These are phyloP conservation scores for Synanthedon formicaeformis DNA, from an alignment of 2,888 invertebrate genomes.

Conservation along the genomic window DNA sequence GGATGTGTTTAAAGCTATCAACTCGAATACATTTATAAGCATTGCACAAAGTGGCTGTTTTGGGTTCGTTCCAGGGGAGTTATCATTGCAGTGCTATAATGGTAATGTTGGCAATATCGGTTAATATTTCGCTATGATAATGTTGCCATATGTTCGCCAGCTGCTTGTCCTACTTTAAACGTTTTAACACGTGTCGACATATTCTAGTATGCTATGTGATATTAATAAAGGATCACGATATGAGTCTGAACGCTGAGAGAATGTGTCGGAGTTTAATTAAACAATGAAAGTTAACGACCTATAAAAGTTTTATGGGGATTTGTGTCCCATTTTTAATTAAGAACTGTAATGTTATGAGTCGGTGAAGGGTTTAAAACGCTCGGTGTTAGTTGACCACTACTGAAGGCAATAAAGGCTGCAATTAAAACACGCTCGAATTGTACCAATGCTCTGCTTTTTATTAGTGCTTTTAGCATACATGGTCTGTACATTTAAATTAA, in stretches of 20 bases:
- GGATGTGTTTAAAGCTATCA: too few relatives aligned
- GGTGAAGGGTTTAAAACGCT: neutral
- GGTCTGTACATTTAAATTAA: too few relatives aligned
- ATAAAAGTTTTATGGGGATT: neutral
- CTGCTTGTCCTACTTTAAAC: slow-evolving; percentile 34
- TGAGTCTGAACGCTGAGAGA: neutral
- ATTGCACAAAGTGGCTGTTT: slow-evolving; percentile 8
- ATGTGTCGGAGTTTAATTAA: neutral
- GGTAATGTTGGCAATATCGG: slow-evolving; percentile 15
- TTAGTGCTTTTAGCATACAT: too few relatives aligned
- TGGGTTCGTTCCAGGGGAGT: slow-evolving; percentile 17
- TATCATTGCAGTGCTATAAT: neutral
- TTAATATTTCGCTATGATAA: slow-evolving; percentile 27
- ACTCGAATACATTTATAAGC: too few relatives aligned
- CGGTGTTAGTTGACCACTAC: too few relatives aligned
- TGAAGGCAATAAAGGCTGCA: too few relatives aligned
- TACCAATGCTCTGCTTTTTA: too few relatives aligned
- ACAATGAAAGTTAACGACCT: neutral
- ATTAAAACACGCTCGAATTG: too few relatives aligned
- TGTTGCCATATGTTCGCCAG: slow-evolving; percentile 40
- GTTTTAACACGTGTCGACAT: slow-evolving; percentile 29
- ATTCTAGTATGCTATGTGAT: neutral
- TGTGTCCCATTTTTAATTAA: neutral
- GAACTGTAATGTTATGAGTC: neutral
- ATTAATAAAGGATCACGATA: slow-evolving; percentile 6